Evolutionary conservation across 2,797 vertebrate genomes (phyloP), one percentile per base, ranked within the genome.

Genomic region (Lemur catta): DNA sequence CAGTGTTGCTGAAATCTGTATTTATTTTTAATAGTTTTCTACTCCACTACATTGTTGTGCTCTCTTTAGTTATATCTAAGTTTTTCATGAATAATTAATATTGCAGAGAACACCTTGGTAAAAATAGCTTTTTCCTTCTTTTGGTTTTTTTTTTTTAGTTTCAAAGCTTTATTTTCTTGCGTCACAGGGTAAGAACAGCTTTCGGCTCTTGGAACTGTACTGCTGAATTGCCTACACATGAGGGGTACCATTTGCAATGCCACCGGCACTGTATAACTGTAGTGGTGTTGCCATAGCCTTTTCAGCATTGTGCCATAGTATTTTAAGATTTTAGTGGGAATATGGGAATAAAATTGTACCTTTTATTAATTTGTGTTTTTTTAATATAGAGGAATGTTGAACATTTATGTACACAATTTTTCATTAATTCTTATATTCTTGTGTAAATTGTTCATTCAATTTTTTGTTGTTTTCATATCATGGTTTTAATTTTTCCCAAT

Each of bases 31-130:
- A 59, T 69, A 81, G 63, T 80, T 93, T 89, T 84, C 63, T 89
- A 71, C 24, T 90, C 10, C 24, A 59, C 63, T 89, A 55, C 82
- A 38, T 43, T 86, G 28, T 88, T 88, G 52, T 86, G 20, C 30
- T 93, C 4, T 95, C 50, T 91, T 79, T 76, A 95, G 74, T 91
- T 95, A 48, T 84, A 65, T 50, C 3, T 89, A 8, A 55, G 33
- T 84, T 96, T 97, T 94, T 92, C 55, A 48, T 59, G 33, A 92
- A 90, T 91, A 86, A 86, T 89, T 89, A 93, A 74, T 92, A 76
- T 65, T 92, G 52, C 11, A 94, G 72, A 94, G 80, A 96, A 72
- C 41, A 65, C 78, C 38, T 88, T 91, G 50, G 41, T 87, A 48
- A 28, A 94, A 59, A 74, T 89, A 57, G 6, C 20, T 33, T 94